These are phyloP conservation scores for Gobius niger DNA, from an alignment of 2,113 vertebrate species.

Conservation along the genomic window DNA sequence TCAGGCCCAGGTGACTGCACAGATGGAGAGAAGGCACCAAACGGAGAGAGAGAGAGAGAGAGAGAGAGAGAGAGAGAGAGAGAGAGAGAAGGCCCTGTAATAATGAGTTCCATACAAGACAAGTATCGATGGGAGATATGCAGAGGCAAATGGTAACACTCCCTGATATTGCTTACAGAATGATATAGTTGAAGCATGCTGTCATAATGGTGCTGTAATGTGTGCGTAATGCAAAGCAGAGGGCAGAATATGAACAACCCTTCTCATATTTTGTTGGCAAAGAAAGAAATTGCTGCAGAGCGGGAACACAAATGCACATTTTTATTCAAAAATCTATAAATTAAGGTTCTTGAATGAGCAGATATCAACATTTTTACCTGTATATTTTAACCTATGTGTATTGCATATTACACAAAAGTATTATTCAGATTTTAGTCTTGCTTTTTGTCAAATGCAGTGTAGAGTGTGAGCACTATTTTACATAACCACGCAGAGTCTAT, in stretches of 20 bases:
- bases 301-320: background rate
- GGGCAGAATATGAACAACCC: slow-evolving; percentile 32
- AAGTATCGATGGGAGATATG: slow-evolving; percentile 38
- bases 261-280: slow-evolving; percentile 20
- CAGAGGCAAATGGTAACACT: slow-evolving; percentile 44
- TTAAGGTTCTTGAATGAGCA: too few relatives aligned
- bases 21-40: slow-evolving; percentile 57
- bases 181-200: slow-evolving; percentile 43
- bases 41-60: background rate
- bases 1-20: slow-evolving; percentile 68
- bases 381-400: too few relatives aligned
- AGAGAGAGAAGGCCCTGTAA: slow-evolving; percentile 48
- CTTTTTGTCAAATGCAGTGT: too few relatives aligned
- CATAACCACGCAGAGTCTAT: too few relatives aligned
- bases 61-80: background rate
- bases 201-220: slow-evolving; percentile 40
- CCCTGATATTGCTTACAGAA: slow-evolving; percentile 32
- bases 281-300: slow-evolving; percentile 7
- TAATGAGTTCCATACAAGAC: slow-evolving; percentile 65
- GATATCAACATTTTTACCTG: too few relatives aligned
- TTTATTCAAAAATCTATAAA: background rate
- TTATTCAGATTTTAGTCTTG: too few relatives aligned
- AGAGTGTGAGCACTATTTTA: too few relatives aligned
- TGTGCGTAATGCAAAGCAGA: slow-evolving; percentile 49
- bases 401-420: too few relatives aligned